Conservation (phyloP, 2,888 invertebrate species). For the Anarsia innoxiella region DNA sequence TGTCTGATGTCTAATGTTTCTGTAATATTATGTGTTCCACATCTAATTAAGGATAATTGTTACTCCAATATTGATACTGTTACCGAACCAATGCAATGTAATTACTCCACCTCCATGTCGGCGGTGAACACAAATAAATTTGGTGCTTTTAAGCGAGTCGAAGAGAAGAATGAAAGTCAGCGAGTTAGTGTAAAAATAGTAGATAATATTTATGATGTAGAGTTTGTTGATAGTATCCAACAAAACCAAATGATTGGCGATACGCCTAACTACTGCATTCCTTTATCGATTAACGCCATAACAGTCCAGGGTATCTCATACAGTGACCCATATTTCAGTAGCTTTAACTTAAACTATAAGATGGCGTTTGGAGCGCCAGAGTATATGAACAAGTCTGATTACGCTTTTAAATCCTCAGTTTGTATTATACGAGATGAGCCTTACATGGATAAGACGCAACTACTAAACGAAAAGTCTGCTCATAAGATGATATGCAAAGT, state of each 20-base stretch:
- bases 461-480: slow-evolving; percentile 61
- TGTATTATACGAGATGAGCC: slow-evolving; percentile 72
- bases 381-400: slow-evolving; percentile 77
- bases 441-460: slow-evolving; percentile 58
- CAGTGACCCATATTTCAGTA: slow-evolving; percentile 76
- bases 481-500: slow-evolving; percentile 58
- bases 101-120: slow-evolving; percentile 77
- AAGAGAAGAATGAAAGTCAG: slow-evolving; percentile 73
- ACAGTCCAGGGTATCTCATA: slow-evolving; percentile 77
- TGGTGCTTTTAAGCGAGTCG: slow-evolving; percentile 75
- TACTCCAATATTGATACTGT: slow-evolving; percentile 75
- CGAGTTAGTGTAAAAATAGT: slow-evolving; percentile 73
- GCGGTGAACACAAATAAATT: slow-evolving; percentile 75
- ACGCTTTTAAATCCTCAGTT: slow-evolving; percentile 77
- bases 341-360: slow-evolving; percentile 76
- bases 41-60: slow-evolving; percentile 76
- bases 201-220: slow-evolving; percentile 76
- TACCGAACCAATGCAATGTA: slow-evolving; percentile 77
- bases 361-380: slow-evolving; percentile 72
- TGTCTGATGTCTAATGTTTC: slow-evolving; percentile 75
- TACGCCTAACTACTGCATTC: slow-evolving; percentile 75
- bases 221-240: slow-evolving; percentile 75
- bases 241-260: slow-evolving; percentile 76
- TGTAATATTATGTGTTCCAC: slow-evolving; percentile 80
- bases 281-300: slow-evolving; percentile 76